Evolutionary conservation across 2,113 vertebrate genomes (phyloP).

Genomic region (Actenoides hombroni): DNA sequence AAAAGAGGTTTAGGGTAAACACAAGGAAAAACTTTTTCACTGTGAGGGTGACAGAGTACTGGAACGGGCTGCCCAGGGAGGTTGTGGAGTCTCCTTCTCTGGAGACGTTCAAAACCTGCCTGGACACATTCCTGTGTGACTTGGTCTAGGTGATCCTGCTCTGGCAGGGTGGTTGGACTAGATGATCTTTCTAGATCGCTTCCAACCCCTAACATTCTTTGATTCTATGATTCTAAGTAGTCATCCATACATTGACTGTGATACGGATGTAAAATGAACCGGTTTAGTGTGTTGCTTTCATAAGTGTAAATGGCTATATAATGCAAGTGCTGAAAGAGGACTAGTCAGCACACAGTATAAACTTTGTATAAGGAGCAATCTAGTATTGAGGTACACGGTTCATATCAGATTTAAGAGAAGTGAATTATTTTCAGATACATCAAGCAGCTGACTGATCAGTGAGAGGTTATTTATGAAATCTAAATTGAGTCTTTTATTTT

Average conservation of each 20-base stretch:
- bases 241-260: not conserved
- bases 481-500: not conserved
- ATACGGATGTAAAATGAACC: not conserved
- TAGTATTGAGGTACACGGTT: not conserved
- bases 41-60: too few relatives aligned
- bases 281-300: not conserved
- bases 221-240: not conserved
- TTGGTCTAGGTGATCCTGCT: too few relatives aligned
- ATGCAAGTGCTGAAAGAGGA: not conserved
- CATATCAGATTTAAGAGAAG: not conserved
- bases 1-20: too few relatives aligned
- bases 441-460: not conserved
- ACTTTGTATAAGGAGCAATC: not conserved
- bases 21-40: too few relatives aligned
- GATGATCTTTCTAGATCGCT: too few relatives aligned
- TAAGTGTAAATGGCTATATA: not conserved
- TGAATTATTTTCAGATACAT: not conserved
- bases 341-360: not conserved
- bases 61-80: too few relatives aligned
- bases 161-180: too few relatives aligned
- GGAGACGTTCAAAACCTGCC: too few relatives aligned
- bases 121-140: too few relatives aligned
- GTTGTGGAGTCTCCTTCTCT: too few relatives aligned
- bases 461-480: not conserved
- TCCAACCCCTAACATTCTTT: too few relatives aligned